Evolutionary conservation across 2,797 vertebrate species (phyloP).

Genomic region (Phataginus tetradactyla): DNA sequence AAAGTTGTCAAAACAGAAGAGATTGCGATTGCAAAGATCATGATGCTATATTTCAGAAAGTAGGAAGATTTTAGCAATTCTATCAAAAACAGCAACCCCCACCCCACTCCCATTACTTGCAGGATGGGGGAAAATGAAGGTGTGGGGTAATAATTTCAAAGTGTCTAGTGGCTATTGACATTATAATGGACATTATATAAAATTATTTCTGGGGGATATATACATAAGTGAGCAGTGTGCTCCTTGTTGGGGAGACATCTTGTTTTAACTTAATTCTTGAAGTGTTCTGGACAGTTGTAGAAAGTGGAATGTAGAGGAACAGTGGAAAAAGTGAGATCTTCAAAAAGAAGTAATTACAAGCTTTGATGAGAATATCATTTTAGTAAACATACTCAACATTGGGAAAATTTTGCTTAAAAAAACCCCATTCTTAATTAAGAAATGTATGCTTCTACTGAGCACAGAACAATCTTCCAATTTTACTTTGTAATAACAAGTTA

Average conservation of each 20-base stretch:
- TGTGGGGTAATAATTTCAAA: not conserved
- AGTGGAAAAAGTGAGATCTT: not conserved
- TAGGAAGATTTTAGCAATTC: not conserved
- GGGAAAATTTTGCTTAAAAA: slow-evolving; percentile 12
- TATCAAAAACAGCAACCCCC: not conserved
- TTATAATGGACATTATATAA: not conserved
- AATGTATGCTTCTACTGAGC: not conserved
- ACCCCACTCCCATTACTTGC: too few species aligned
- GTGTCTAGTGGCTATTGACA: not conserved
- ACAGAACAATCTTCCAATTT: not conserved
- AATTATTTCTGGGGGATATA: not conserved
- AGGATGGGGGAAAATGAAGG: not conserved
- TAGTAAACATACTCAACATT: not conserved
- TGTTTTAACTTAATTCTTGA: slow-evolving; percentile 28
- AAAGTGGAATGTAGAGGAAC: not conserved
- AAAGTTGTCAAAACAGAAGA: not conserved
- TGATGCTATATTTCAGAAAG: not conserved
- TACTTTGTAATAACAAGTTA: not conserved
- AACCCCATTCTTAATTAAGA: not conserved
- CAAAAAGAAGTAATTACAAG: not conserved
- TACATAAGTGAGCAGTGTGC: not conserved
- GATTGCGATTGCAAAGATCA: not conserved
- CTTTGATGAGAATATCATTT: not conserved
- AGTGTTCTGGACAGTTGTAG: not conserved
- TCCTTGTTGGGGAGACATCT: not conserved